Conservation (phyloP, 2,113 vertebrate genomes). For the Tragelaphus strepsiceros region DNA sequence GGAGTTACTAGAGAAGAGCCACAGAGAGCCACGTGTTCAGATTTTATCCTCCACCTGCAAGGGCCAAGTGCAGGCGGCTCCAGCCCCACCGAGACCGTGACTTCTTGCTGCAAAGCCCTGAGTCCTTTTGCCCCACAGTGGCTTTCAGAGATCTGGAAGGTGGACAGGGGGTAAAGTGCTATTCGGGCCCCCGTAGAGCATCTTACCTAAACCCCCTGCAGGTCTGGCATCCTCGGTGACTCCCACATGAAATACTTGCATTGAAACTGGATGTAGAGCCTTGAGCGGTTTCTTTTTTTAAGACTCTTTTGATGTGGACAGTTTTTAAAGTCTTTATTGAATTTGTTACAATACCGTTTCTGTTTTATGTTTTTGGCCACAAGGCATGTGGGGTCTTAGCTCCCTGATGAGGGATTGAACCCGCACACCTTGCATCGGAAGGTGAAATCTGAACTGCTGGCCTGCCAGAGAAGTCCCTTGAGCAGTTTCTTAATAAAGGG, state of each 20-base stretch:
- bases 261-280: not conserved
- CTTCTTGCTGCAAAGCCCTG: not conserved
- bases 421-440: accelerated
- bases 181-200: accelerated
- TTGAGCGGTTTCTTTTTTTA: not conserved
- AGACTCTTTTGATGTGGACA: not conserved
- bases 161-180: accelerated
- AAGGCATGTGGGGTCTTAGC: not conserved
- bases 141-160: not conserved
- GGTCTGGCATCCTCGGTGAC: not conserved
- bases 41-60: not conserved
- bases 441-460: not conserved
- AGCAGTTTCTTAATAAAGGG: not conserved
- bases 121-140: not conserved
- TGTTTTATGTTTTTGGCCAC: not conserved
- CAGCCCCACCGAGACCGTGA: not conserved
- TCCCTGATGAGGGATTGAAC: not conserved
- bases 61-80: not conserved
- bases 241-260: not conserved
- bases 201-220: accelerated
- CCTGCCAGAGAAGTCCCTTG: not conserved
- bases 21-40: accelerated
- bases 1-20: no score
- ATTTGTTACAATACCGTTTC: not conserved
- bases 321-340: not conserved